Evolutionary conservation across 2,113 vertebrate genomes (phyloP).

Genomic region (Alligator mississippiensis): DNA sequence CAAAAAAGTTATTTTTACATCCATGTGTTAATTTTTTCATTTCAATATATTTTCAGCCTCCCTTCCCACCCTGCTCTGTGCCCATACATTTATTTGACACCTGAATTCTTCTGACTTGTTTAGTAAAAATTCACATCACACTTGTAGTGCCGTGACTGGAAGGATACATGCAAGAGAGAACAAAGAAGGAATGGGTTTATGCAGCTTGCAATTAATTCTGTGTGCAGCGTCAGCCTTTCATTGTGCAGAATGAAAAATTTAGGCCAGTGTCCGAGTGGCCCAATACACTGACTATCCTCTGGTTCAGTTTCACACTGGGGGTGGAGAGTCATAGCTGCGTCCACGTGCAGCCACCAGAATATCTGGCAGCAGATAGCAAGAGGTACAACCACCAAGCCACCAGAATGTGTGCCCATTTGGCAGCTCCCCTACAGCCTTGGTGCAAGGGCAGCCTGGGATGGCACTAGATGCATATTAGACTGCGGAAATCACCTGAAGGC

Average conservation of each 20-base stretch:
- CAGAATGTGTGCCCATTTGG: too few species aligned
- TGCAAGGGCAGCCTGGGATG: too few species aligned
- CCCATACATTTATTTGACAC: neutral
- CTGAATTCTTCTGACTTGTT: rapidly evolving
- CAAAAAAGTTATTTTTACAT: rapidly evolving
- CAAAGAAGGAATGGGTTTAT: rapidly evolving
- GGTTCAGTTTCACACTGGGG: constrained; percentile 43
- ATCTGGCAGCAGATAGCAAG: too few species aligned
- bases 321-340: constrained; percentile 25
- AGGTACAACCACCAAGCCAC: too few species aligned
- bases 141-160: rapidly evolving
- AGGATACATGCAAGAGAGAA: neutral
- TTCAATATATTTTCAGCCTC: neutral
- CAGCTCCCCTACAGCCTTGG: too few species aligned
- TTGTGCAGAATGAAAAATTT: neutral
- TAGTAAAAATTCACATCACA: neutral
- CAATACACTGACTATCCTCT: neutral
- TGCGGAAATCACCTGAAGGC: too few species aligned
- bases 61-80: neutral
- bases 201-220: neutral
- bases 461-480: too few species aligned
- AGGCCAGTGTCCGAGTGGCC: constrained; percentile 52
- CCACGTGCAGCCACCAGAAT: too few species aligned
- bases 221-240: neutral
- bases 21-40: neutral